Base-by-base conservation (phyloP, 2,113 vertebrate genomes). In the Chaetops frenatus region DNA sequence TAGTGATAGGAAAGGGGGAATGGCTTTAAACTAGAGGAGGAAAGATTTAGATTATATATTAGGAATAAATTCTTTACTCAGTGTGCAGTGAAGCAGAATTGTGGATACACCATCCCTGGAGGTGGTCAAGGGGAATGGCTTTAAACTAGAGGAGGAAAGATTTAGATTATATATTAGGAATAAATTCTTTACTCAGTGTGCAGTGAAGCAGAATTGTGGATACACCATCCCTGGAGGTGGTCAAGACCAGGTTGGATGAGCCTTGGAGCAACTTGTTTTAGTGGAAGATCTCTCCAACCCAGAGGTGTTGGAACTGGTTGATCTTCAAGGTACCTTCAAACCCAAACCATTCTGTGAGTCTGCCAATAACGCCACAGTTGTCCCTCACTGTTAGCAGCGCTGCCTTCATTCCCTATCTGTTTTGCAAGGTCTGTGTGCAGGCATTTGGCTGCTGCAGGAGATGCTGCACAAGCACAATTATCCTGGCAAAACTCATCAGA, bases 331-430 rank as follows among this genome's bases (percentile, higher is more conserved):
- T 18, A 11, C 10, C 21, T 61, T 82, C 36, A n/a, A 61, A 33
- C 14, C 4, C 29, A 61, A 54, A 54, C 10, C 29, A 33, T 36
- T 69, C 47, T 54, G 40, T 76, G 71, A 19, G 47, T 89, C 44
- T 76, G 17, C 31, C 54, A n/a, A 8, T 60, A n/a, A 9, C 12
- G 16, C 29, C 53, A 28, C 0, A 1, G 20, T 1, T 53, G 22
- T 42, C 18, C n/a, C 42, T 51, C 0, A 0, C 13, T 48, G 9
- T 65, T 13, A 18, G 18, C 10, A 11, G 9, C 38, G 27, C 12
- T 15, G 36, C 64, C 44, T 47, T 11, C 2, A 29, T 79, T 87
- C 27, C 44, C 57, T 19, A 1, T 11, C 15, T 16, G 25, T 28
- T 61, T 65, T 65, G 21, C 33, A 31, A 61, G n/a, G 27, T 8